Percentiles rank a stretch among this genome's conserved stretches.
Conservation (phyloP, 2,888 invertebrate species). For the Neoscelio sp. region DNA sequence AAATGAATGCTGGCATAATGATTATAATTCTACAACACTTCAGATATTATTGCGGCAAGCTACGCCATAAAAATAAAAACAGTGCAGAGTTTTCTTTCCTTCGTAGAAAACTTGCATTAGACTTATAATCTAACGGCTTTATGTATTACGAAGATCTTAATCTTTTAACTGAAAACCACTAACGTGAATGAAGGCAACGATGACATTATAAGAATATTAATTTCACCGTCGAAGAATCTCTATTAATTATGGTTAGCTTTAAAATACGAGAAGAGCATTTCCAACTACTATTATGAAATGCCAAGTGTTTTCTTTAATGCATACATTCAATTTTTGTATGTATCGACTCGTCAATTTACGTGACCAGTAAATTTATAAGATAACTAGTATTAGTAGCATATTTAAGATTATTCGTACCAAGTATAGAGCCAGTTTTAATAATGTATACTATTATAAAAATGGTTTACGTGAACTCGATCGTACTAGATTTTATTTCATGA, state of each 20-base stretch:
- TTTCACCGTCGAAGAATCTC: slow-evolving; percentile 5
- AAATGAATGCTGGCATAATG: slow-evolving; percentile 51
- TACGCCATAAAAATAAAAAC: slow-evolving; percentile 36
- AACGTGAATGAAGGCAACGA: neutral
- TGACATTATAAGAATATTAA: slow-evolving; percentile 16
- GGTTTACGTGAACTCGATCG: no score
- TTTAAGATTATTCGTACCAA: no score
- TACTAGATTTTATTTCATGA: no score
- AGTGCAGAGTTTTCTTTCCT: slow-evolving; percentile 44
- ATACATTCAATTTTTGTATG: no score
- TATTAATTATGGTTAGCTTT: slow-evolving; percentile 8
- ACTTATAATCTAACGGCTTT: slow-evolving; percentile 19
- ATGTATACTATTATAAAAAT: no score
- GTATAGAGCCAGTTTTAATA: no score
- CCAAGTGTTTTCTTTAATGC: no score
- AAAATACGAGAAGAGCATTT: no score
- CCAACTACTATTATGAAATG: no score
- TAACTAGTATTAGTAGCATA: no score
- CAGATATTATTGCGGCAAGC: slow-evolving; percentile 13
- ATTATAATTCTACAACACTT: slow-evolving; percentile 52
- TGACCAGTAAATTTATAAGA: no score
- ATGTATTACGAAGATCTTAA: slow-evolving; percentile 19
- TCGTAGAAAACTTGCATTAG: slow-evolving; percentile 32
- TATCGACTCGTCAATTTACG: no score
- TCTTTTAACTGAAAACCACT: slow-evolving; percentile 16